Evolutionary conservation across 2,113 vertebrate species (phyloP).

Genomic region (Aepyceros melampus): DNA sequence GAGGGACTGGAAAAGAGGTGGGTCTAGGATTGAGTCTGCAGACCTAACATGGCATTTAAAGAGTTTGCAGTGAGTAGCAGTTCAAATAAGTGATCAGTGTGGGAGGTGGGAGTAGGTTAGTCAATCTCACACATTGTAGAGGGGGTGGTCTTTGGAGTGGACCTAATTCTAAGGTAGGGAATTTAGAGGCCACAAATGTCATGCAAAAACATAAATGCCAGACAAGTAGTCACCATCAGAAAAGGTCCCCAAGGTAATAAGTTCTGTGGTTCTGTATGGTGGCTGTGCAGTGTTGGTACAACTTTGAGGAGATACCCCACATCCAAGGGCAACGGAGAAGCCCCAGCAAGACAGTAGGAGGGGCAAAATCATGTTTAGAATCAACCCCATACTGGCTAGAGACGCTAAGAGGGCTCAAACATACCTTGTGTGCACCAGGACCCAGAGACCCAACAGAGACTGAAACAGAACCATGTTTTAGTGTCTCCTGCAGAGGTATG

Average conservation of each 20-base stretch:
- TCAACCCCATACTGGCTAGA: not conserved
- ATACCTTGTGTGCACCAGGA: not conserved
- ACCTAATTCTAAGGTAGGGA: not conserved
- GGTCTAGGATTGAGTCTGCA: not conserved
- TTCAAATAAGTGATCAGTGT: not conserved
- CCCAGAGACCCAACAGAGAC: not conserved
- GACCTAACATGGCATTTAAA: not conserved
- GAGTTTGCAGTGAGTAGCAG: too few relatives aligned
- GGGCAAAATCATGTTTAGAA: not conserved
- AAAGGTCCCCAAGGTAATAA: not conserved
- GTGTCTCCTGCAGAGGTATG: fast-evolving
- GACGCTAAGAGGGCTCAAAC: not conserved
- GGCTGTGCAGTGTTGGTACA: not conserved
- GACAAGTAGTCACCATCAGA: not conserved
- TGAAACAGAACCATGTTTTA: not conserved
- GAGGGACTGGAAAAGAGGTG: not conserved
- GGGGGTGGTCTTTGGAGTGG: not conserved
- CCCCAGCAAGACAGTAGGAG: not conserved
- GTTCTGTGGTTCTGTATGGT: not conserved
- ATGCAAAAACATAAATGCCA: not conserved
- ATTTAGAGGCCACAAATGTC: not conserved
- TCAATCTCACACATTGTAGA: not conserved
- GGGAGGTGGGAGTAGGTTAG: not conserved
- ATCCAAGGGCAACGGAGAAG: not conserved
- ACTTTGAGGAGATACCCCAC: not conserved